phyloP scores from a whole-genome alignment of 2,888 invertebrate genomes.

The Thysanoteuthis rhombus region DNA sequence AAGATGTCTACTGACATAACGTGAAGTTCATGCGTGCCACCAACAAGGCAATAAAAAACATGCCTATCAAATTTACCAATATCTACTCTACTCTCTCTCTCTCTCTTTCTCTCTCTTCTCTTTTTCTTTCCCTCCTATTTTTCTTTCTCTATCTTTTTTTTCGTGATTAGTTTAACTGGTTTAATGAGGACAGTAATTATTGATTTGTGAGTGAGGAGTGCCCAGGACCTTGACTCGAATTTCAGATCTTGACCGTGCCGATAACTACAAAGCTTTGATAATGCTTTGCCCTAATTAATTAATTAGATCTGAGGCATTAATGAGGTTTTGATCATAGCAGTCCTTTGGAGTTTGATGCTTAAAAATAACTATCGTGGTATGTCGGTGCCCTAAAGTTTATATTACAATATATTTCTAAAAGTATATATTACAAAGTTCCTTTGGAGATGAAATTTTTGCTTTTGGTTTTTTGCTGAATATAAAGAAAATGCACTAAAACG shows the following conservation, averaged over 20 bases:
- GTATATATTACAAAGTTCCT: neutral
- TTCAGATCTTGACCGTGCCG: neutral
- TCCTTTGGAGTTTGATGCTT: neutral
- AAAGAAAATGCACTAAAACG: no score
- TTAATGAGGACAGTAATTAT: neutral
- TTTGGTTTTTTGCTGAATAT: no score
- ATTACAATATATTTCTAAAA: neutral
- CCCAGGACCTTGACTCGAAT: neutral
- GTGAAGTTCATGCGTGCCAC: neutral
- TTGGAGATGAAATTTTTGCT: no score
- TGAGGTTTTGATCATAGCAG: neutral
- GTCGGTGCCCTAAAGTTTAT: neutral
- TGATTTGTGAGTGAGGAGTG: neutral
- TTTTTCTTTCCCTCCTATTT: neutral
- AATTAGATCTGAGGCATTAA: neutral
- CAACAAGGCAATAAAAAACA: neutral
- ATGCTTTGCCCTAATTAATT: neutral
- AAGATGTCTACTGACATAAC: neutral
- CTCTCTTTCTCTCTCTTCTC: neutral
- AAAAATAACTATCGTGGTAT: neutral
- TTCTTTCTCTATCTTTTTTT: neutral
- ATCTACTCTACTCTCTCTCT: neutral
- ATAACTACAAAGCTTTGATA: neutral
- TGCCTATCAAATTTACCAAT: neutral
- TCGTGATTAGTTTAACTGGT: neutral